Conservation (phyloP, 2,113 vertebrate species). For the Melanerpes aurifrons region DNA sequence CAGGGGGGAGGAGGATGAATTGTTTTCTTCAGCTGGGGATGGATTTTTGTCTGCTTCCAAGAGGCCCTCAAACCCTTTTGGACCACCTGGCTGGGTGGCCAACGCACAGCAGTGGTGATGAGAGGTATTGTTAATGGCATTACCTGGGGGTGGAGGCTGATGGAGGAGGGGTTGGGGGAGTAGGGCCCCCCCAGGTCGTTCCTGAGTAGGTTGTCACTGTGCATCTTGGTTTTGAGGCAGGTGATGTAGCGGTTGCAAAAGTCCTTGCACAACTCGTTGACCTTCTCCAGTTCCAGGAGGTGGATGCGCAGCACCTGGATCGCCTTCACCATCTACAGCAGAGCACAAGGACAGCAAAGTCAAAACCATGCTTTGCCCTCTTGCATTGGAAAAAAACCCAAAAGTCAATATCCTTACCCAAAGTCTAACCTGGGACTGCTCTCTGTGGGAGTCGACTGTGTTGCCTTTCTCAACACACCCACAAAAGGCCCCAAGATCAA, state of each 20-base stretch:
- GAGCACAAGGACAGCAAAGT: neutral
- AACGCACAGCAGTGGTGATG: fast-evolving
- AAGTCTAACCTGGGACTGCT: fast-evolving
- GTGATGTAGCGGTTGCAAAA: constrained; percentile 99
- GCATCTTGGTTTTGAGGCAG: constrained; percentile 99
- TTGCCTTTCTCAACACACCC: neutral
- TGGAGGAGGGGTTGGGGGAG: constrained; percentile 92
- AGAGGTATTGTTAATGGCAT: neutral
- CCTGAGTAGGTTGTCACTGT: constrained; percentile 98
- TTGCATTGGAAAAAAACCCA: fast-evolving
- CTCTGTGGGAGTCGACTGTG: neutral
- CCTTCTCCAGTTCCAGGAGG: constrained; percentile 97
- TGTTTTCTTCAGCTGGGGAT: neutral
- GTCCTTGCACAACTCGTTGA: constrained; percentile 98
- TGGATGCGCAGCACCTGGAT: constrained; percentile 98
- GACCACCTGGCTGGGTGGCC: fast-evolving
- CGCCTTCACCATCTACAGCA: constrained; percentile 92
- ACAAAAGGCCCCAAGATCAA: neutral
- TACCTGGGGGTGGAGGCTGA: constrained; percentile 89
- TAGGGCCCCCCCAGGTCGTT: constrained; percentile 96
- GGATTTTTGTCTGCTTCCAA: neutral
- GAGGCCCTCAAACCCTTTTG: neutral
- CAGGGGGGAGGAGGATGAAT: too few species aligned
- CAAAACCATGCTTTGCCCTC: neutral
- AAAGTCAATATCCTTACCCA: neutral